Evolutionary conservation across 2,888 invertebrate genomes (phyloP), one percentile per base, ranked within the genome.

Genomic region (Acholoe squamosa): DNA sequence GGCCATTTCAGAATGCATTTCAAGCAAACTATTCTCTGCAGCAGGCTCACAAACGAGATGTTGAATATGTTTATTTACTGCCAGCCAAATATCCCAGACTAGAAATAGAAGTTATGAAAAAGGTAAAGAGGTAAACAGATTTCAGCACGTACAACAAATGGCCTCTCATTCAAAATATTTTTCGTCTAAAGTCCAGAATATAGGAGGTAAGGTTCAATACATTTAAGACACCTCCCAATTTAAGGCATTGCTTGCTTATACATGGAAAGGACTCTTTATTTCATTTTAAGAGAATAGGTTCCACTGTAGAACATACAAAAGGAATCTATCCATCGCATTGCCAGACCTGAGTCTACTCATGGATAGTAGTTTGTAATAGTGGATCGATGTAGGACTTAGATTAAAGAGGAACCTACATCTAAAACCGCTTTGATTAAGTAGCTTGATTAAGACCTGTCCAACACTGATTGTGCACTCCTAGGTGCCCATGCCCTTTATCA

Each of bases 231-330:
- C 43, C 43, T 43, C 43, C 43, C 43, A 3, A 10, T 43, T n/a
- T n/a, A 61, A 19, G 61, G 61, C 61, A 61, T 19, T 61, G 61
- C 71, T 71, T n/a, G 71, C 71, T 71, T 71, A 28, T 28, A 61
- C 1, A 14, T n/a, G 22, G 61, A 61, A 61, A 61, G 19, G 22
- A n/a, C 19, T 19, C n/a, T 61, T 61, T n/a, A 61, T 14, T 7
- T 61, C 19, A 12, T n/a, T 61, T 61, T 12, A 61, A n/a, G 3
- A 7, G n/a, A 61, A 61, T n/a, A 61, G 22, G 14, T 61, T 61
- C n/a, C 43, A 19, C 19, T 61, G 61, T 61, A 61, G 61, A n/a
- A 61, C 43, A 43, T 43, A 43, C 43, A 43, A 10, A 61, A 3
- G 61, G n/a, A 61, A 61, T 12, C 61, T 61, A 61, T 43, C 43